Evolutionary conservation across 2,888 invertebrate genomes (phyloP).

Genomic region (Nomada lathburiana): DNA sequence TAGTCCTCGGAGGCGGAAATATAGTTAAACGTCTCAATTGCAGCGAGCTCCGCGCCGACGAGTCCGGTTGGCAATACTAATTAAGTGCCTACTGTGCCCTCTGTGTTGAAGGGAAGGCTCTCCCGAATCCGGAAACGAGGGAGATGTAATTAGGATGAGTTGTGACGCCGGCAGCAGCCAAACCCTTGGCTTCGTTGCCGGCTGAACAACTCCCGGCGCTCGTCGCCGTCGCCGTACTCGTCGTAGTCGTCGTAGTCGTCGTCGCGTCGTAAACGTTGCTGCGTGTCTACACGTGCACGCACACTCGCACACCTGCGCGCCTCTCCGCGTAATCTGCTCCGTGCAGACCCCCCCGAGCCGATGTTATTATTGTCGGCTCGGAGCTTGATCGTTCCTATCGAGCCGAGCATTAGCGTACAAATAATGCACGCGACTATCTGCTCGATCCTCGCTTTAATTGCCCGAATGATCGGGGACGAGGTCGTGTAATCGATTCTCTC

Average conservation of each 20-base stretch:
- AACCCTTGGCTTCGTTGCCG: conserved; percentile 66
- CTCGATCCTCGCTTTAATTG: conserved; percentile 61
- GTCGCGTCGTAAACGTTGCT: conserved; percentile 9
- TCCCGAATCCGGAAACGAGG: conserved; percentile 79
- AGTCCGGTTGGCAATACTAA: conserved; percentile 80
- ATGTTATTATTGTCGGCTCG: conserved; percentile 65
- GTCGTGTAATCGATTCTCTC: conserved; percentile 56
- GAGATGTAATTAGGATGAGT: conserved; percentile 82
- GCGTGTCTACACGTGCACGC: conserved; percentile 31
- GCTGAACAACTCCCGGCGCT: conserved; percentile 39
- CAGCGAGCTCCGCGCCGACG: conserved; percentile 67
- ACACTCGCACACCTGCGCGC: conserved; percentile 47
- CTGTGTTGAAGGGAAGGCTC: conserved; percentile 72
- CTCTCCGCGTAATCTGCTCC: conserved; percentile 55
- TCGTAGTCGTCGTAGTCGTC: not conserved
- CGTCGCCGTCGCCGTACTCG: conserved; percentile 1
- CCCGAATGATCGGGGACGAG: conserved; percentile 59
- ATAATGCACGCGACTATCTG: conserved; percentile 63
- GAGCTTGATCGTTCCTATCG: conserved; percentile 66
- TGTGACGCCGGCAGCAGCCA: conserved; percentile 73
- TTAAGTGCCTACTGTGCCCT: conserved; percentile 77
- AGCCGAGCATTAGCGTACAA: conserved; percentile 65
- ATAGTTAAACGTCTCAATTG: conserved; percentile 78
- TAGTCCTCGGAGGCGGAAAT: conserved; percentile 73
- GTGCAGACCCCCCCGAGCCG: conserved; percentile 57